Evolutionary conservation across 2,888 invertebrate genomes (phyloP), one percentile per base, ranked within the genome.

Genomic region (Galerucella pusilla): DNA sequence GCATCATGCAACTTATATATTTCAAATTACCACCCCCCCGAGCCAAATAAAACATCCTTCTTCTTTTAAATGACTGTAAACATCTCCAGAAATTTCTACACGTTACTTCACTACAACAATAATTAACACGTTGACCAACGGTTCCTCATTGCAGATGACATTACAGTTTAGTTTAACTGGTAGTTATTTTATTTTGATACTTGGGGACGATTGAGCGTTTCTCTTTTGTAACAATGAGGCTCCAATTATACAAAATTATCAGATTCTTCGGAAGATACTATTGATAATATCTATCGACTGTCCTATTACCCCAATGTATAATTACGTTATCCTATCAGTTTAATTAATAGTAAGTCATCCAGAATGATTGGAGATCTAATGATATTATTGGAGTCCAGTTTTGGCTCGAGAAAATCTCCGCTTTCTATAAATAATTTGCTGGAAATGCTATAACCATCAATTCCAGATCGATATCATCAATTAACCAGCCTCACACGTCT

Each of bases 391-490:
- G 12, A 42, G 25, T 42, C 35, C 35, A 2, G 35, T 42, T 20
- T 20, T 9, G 9, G 11, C 16, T 46, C 3, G 35, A 52, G 25
- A 45, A 42, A 72, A 60, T 61, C 66, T 25, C 35, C 45, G 65
- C 68, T 35, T 70, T 75, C 66, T 46, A 75, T 75, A 75, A 72
- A 68, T 77, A 73, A 74, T 74, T 70, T 75, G 67, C 69, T 65
- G 71, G 68, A 68, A 73, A 42, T 42, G 35, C 35, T 42, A 42
- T 42, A 71, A 72, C 71, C 75, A 73, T 77, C 71, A 78, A 76
- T 78, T 78, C 73, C 70, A 68, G 75, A 73, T 78, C 73, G 71
- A 78, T 76, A 76, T 75, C 76, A 76, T 78, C 75, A 76, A 76
- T 78, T 76, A 78, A 74, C 52, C 61, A 60, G 64, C 72, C 72